Conservation (phyloP, 2,113 vertebrate species). For the Etheostoma spectabile region DNA sequence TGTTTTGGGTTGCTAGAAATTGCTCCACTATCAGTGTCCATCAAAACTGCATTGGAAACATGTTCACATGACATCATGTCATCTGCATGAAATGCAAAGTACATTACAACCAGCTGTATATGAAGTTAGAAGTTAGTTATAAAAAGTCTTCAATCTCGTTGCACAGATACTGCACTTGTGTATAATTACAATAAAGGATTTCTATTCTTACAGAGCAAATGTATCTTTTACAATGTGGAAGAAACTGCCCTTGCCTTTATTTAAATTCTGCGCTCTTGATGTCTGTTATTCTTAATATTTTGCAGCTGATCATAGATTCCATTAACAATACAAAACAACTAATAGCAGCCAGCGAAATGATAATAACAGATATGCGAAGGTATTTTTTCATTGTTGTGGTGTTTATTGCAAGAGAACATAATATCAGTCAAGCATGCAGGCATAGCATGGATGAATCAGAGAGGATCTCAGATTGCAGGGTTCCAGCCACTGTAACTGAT, state of each 20-base stretch:
- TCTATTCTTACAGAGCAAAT: constrained; percentile 23
- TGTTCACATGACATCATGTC: constrained; percentile 37
- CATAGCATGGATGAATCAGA: constrained; percentile 67
- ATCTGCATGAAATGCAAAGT: constrained; percentile 35
- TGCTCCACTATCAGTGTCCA: constrained; percentile 5
- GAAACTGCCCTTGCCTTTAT: neutral
- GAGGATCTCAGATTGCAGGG: constrained; percentile 67
- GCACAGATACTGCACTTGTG: too few relatives aligned
- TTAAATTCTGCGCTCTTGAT: neutral
- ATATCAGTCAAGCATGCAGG: constrained; percentile 57
- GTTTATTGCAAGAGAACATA: constrained; percentile 50
- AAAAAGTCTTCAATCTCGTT: constrained; percentile 14
- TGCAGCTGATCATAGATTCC: constrained; percentile 24
- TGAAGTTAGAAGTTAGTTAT: neutral
- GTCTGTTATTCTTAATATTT: constrained; percentile 2
- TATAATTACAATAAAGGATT: too few relatives aligned
- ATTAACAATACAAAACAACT: constrained; percentile 25
- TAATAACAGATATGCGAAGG: neutral
- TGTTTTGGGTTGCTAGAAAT: constrained; percentile 34
- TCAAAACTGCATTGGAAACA: constrained; percentile 31
- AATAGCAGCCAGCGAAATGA: constrained; percentile 20
- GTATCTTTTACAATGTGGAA: constrained; percentile 20
- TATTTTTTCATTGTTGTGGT: neutral
- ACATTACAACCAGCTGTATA: constrained; percentile 63
- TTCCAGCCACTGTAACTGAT: constrained; percentile 77